Percentiles rank a stretch among this genome's conserved stretches.
Conservation (phyloP, 2,888 invertebrate genomes). For the Habroteleia sp. region DNA sequence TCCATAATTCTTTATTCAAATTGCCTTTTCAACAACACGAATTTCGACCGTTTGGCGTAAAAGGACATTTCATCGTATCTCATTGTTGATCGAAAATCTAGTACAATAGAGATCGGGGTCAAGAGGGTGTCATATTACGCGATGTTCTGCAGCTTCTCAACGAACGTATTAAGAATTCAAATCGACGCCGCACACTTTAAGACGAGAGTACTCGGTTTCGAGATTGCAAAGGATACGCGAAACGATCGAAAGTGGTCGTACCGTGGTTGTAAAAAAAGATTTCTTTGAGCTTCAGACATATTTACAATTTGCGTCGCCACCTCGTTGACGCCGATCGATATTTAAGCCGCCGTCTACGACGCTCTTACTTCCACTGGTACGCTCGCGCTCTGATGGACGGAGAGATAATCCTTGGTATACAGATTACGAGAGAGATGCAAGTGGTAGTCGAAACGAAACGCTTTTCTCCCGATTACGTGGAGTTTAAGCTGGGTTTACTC, state of each 20-base stretch:
- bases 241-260: constrained; percentile 49
- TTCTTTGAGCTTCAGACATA: constrained; percentile 62
- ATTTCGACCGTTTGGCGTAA: constrained; percentile 48
- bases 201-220: constrained; percentile 13
- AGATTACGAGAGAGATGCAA: constrained; percentile 59
- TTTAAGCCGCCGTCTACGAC: constrained; percentile 54
- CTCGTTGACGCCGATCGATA: constrained; percentile 54
- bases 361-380: constrained; percentile 56
- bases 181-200: constrained; percentile 11
- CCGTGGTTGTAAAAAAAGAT: constrained; percentile 50
- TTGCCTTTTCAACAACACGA: constrained; percentile 23
- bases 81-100: constrained; percentile 30
- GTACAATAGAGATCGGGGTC: constrained; percentile 7
- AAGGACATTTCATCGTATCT: constrained; percentile 14
- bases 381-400: constrained; percentile 65
- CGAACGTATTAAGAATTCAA: constrained; percentile 11
- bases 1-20: constrained; percentile 20
- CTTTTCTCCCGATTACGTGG: constrained; percentile 60
- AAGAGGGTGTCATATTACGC: constrained; percentile 1
- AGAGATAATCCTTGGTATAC: constrained; percentile 64
- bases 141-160: constrained; percentile 8
- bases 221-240: constrained; percentile 19
- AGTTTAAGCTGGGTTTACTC: constrained; percentile 69
- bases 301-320: constrained; percentile 54
- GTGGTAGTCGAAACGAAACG: constrained; percentile 64